Evolutionary conservation across 2,113 vertebrate species (phyloP), one percentile per base, ranked within the genome.

Genomic region (Chunga burmeisteri): DNA sequence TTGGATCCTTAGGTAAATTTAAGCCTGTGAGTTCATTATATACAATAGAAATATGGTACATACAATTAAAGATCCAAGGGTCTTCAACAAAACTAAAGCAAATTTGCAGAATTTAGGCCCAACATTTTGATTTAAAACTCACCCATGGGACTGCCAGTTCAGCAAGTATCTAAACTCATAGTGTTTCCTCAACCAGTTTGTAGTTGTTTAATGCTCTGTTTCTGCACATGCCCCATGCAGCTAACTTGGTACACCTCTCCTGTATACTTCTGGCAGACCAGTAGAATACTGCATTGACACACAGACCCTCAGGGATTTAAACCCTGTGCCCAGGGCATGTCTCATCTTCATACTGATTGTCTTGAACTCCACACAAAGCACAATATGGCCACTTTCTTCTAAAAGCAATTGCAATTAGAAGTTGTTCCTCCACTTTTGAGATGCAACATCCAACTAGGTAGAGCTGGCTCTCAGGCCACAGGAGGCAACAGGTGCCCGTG

Each of bases 131-230:
- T 73, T 14, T 25, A 63, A 89, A 73, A 6, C 2, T 8, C 25
- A 71, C 11, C 4, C 47, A 62, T 21, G 56, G 32, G 81, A 72
- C 8, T 75, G 9, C 16, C 27, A 16, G 5, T 88, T 92, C n/a
- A 79, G 16, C 13, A 81, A 75, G 20, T 46, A 30, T 49, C 27
- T 66, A 66, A 83, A 73, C 29, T 47, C 6, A 6, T 19, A 46
- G 3, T 10, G 1, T 44, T 71, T 82, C 16, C 23, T 88, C 0
- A 0, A 16, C 11, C 30, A 11, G 4, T n/a, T 9, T 85, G 11
- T 26, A 67, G 81, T 32, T 6, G 12, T 82, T 90, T 85, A 63
- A 27, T 13, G 30, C 5, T 25, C 10, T 86, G 11, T 75, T 90
- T 82, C 56, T 87, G 47, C 22, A 32, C 0, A 1, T 30, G n/a